phyloP scores from a whole-genome alignment of 2,888 invertebrate genomes.

The Strigamia crassipes region DNA sequence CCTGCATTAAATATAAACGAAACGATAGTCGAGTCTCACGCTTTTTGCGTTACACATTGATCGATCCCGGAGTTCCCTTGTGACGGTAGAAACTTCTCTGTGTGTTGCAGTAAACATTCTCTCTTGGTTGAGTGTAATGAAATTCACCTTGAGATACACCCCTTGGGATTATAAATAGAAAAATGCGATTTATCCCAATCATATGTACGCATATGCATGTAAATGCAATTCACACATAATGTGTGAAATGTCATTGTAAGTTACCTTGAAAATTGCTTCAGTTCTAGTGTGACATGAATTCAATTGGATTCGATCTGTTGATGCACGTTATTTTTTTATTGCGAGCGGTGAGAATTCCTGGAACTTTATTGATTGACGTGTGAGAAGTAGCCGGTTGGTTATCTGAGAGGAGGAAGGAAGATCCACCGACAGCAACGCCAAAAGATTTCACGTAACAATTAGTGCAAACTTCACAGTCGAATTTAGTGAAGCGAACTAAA shows the following conservation, averaged over 20 bases:
- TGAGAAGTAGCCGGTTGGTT: conserved; percentile 18
- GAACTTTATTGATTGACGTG: conserved; percentile 31
- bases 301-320: not conserved
- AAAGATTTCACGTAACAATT: conserved; percentile 7
- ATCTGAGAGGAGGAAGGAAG: not conserved
- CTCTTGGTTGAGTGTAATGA: not conserved
- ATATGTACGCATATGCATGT: not conserved
- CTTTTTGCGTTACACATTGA: conserved; percentile 33
- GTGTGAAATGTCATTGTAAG: not conserved
- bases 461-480: not conserved
- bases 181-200: not conserved
- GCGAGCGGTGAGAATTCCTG: conserved; percentile 11
- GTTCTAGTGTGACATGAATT: not conserved
- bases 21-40: conserved; percentile 35
- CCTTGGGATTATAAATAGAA: conserved; percentile 7
- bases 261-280: not conserved
- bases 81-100: conserved; percentile 23
- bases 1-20: conserved; percentile 34
- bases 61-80: conserved; percentile 31
- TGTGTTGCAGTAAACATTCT: conserved; percentile 26
- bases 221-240: too few species aligned
- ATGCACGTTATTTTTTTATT: not conserved
- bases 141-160: not conserved
- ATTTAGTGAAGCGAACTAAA: not conserved
- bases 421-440: not conserved